Conservation (phyloP, 64 coral and sea anemone genomes). For the Orbicella faveolata region DNA sequence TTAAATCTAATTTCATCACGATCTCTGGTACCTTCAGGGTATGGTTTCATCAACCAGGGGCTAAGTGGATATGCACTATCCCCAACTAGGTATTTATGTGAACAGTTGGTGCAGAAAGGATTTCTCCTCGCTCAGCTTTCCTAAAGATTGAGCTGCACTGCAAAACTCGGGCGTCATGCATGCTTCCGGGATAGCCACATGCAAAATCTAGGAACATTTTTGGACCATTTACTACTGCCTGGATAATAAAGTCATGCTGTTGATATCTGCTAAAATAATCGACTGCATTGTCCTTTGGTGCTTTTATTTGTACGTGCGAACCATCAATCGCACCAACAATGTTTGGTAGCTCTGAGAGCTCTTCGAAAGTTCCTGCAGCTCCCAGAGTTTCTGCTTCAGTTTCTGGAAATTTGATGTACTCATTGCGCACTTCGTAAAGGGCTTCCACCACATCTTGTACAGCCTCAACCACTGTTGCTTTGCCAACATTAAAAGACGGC, state of each 20-base stretch:
- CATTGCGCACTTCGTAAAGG: neutral
- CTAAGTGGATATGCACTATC: constrained; percentile 25
- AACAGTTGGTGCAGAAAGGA: no score
- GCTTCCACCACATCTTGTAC: constrained; percentile 17
- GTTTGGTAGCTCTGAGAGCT: neutral
- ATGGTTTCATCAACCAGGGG: constrained; percentile 32
- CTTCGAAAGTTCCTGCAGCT: no score
- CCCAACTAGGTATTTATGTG: neutral
- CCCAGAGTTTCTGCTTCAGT: neutral
- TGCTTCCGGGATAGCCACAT: neutral
- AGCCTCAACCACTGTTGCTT: neutral
- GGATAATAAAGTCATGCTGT: no score
- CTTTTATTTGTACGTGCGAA: no score
- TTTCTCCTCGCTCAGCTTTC: no score
- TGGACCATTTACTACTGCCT: no score
- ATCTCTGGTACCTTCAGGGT: constrained; percentile 20
- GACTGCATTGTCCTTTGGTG: neutral
- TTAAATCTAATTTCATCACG: constrained; percentile 19
- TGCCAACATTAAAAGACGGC: neutral
- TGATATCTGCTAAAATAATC: neutral
- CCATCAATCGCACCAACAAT: no score
- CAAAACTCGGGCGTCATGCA: neutral
- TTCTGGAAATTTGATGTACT: constrained; percentile 4
- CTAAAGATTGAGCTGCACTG: no score
- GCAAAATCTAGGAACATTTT: no score